A percentile compares a stretch with the other conserved stretches of the same genome.
phyloP scores from a whole-genome alignment of 2,888 invertebrate species.

The Unio delphinus region DNA sequence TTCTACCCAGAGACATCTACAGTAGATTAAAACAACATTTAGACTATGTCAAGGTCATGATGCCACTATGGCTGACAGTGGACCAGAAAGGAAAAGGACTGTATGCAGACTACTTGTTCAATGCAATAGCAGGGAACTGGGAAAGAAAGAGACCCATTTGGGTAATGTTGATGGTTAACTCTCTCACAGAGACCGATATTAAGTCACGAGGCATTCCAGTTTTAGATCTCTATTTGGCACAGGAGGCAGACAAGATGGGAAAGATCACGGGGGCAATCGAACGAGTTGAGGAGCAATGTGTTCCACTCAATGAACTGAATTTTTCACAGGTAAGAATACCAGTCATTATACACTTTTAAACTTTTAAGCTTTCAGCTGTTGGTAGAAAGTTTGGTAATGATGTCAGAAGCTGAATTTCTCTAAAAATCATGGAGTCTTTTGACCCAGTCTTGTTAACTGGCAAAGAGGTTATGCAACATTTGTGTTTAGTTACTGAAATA shows the following conservation, averaged over 20 bases:
- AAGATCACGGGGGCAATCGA: constrained; percentile 75
- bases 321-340: constrained; percentile 72
- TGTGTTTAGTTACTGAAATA: too few relatives aligned
- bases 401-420: too few relatives aligned
- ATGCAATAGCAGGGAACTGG: constrained; percentile 74
- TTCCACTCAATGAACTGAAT: constrained; percentile 74
- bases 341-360: too few relatives aligned
- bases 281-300: constrained; percentile 75
- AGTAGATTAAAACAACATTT: constrained; percentile 72
- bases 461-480: too few relatives aligned
- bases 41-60: constrained; percentile 70
- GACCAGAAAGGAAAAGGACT: constrained; percentile 70
- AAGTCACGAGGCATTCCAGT: constrained; percentile 73
- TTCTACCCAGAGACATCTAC: constrained; percentile 72
- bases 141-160: constrained; percentile 75
- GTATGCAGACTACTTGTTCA: constrained; percentile 73
- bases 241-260: constrained; percentile 72
- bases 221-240: constrained; percentile 75
- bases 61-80: constrained; percentile 72
- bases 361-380: too few relatives aligned
- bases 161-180: constrained; percentile 75
- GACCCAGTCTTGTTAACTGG: too few relatives aligned
- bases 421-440: too few relatives aligned
- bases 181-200: constrained; percentile 73
- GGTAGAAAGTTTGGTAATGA: too few relatives aligned